A percentile compares a stretch with the other conserved stretches of the same genome.
These are phyloP conservation scores for Rousettus leschenaultii DNA, from an alignment of 2,113 vertebrate species.

Conservation along the genomic window DNA sequence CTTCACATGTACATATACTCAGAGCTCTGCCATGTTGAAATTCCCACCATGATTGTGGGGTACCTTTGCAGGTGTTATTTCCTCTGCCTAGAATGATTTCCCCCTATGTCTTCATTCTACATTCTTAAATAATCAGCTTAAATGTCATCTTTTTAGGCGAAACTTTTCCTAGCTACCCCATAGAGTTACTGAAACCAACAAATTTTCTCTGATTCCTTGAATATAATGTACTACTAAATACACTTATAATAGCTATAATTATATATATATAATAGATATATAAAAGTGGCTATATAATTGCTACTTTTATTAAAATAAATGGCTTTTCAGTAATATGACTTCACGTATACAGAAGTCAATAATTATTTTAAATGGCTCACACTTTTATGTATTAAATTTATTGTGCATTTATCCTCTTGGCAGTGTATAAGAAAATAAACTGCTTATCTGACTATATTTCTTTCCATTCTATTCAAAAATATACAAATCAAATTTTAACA, in stretches of 20 bases:
- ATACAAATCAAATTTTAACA: not conserved
- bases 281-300: not conserved
- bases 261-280: too few relatives aligned
- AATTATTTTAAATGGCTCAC: not conserved
- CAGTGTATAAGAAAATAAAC: not conserved
- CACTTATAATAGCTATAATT: not conserved
- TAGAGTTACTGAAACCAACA: not conserved
- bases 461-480: not conserved
- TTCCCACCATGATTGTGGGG: not conserved
- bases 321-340: not conserved
- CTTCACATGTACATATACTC: not conserved
- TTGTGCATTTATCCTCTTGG: not conserved
- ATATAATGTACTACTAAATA: not conserved
- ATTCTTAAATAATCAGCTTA: not conserved
- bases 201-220: not conserved
- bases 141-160: not conserved
- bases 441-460: not conserved
- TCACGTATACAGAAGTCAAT: not conserved
- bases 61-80: not conserved
- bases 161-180: not conserved
- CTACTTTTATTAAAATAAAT: not conserved
- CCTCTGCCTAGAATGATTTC: not conserved
- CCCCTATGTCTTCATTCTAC: not conserved
- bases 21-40: not conserved
- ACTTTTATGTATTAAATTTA: not conserved